These are phyloP conservation scores for Tenualosa ilisha DNA, from an alignment of 2,797 vertebrate genomes.

Conservation along the genomic window DNA sequence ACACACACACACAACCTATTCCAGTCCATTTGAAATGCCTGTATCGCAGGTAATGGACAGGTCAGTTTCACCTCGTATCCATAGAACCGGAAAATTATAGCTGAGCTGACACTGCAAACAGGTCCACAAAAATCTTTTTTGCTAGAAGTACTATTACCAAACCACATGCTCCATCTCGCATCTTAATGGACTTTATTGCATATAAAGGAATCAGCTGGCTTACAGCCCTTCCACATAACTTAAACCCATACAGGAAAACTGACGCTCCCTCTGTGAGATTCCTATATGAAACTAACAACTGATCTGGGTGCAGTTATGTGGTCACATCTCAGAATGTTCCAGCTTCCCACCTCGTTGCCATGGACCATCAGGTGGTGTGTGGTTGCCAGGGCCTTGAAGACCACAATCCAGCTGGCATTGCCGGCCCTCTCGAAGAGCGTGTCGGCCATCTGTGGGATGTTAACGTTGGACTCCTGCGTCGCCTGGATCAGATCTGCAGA, in stretches of 20 bases:
- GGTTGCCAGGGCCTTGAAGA: slow-evolving; percentile 97
- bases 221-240: neutral
- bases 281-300: neutral
- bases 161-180: neutral
- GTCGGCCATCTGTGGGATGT: slow-evolving; percentile 97
- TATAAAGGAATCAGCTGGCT: neutral
- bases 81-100: neutral
- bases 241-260: neutral
- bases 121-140: neutral
- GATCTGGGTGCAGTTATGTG: neutral
- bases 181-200: neutral
- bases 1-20: neutral
- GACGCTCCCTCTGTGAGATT: neutral
- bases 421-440: slow-evolving; percentile 94
- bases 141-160: neutral
- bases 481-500: slow-evolving; percentile 91
- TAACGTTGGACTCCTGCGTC: slow-evolving; percentile 95
- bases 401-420: slow-evolving; percentile 98
- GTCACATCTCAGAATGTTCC: neutral
- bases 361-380: slow-evolving; percentile 98
- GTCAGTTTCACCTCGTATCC: neutral
- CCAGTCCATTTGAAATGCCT: neutral
- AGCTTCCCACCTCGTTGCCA: slow-evolving; percentile 89
- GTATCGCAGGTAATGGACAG: neutral
- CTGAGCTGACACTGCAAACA: neutral